Evolutionary conservation across 2,113 vertebrate species (phyloP), one percentile per base, ranked within the genome.

Genomic region (Ondatra zibethicus): DNA sequence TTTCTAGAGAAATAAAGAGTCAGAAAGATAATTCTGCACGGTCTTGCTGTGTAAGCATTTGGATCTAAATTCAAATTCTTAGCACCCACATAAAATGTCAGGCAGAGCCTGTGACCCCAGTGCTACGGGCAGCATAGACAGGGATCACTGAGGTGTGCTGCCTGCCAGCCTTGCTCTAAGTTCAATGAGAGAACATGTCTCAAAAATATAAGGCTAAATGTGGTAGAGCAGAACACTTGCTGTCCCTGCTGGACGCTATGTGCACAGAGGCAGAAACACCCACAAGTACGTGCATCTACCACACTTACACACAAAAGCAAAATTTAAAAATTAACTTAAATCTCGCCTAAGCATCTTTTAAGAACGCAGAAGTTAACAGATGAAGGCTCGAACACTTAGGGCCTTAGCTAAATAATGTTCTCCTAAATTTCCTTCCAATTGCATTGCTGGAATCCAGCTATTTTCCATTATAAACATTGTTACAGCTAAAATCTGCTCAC

Each of bases 391-490:
- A 70, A 27, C 29, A 72, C 31, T 76, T 85, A 63, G 13, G 21
- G 63, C 93, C 55, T 50, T 95, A 61, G 80, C 4, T 85, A 70
- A 68, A 95, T 96, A 13, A 23, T 72, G 23, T 80, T 58, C 77
- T 19, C 27, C 66, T 73, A 45, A 87, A 21, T 91, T 89, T 87
- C 75, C 68, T 92, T 70, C 39, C n/a, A 63, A 42, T 55, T 4
- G 27, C 45, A 78, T 50, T 95, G 39, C 50, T 65, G 16, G 55
- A 31, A 45, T 11, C 21, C 72, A 68, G 16, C 25, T 84, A 90
- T 88, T 94, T 82, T 88, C 29, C 95, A 91, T 78, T 45, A 75
- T 1, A 95, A 45, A 77, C 47, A 89, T 9, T 66, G 72, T 12
- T 76, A 65, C 21, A 90, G 36, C 39, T 47, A 55, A 52, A 55